phyloP scores from a whole-genome alignment of 2,888 invertebrate genomes.

The Sclerodermus sp. region DNA sequence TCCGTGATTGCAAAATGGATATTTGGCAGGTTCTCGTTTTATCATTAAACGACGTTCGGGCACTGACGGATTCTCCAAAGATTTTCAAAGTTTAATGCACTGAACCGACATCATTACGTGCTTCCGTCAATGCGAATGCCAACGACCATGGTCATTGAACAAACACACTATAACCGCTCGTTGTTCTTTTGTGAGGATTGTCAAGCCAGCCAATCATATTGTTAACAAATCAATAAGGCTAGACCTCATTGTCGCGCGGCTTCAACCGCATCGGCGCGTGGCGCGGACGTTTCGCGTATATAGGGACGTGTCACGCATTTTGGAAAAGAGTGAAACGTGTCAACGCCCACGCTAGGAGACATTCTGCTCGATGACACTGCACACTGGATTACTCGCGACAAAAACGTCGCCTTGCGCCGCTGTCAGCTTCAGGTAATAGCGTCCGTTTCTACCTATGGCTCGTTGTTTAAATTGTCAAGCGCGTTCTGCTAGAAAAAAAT shows the following conservation, averaged over 20 bases:
- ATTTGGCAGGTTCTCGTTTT: no score
- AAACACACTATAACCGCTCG: background rate
- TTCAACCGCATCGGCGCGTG: constrained; percentile 28
- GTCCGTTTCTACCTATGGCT: no score
- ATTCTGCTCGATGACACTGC: constrained; percentile 18
- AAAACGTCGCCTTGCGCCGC: constrained; percentile 1
- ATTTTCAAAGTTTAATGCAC: no score
- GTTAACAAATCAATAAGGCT: constrained; percentile 47
- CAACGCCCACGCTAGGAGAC: constrained; percentile 12
- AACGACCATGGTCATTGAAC: no score
- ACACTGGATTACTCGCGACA: constrained; percentile 14
- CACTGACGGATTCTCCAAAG: no score
- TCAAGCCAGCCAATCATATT: constrained; percentile 31
- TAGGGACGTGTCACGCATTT: constrained; percentile 34
- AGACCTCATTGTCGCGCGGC: constrained; percentile 40
- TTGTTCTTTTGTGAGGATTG: constrained; percentile 36
- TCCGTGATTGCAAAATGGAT: no score
- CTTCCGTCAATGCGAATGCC: no score
- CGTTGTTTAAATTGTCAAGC: no score
- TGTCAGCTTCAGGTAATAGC: background rate
- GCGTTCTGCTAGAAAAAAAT: no score
- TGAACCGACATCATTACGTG: no score
- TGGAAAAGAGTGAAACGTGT: constrained; percentile 19
- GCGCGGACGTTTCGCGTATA: constrained; percentile 40
- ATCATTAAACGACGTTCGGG: no score